These are phyloP conservation scores for Cheilosia soror DNA, from an alignment of 2,888 invertebrate species.

Conservation along the genomic window DNA sequence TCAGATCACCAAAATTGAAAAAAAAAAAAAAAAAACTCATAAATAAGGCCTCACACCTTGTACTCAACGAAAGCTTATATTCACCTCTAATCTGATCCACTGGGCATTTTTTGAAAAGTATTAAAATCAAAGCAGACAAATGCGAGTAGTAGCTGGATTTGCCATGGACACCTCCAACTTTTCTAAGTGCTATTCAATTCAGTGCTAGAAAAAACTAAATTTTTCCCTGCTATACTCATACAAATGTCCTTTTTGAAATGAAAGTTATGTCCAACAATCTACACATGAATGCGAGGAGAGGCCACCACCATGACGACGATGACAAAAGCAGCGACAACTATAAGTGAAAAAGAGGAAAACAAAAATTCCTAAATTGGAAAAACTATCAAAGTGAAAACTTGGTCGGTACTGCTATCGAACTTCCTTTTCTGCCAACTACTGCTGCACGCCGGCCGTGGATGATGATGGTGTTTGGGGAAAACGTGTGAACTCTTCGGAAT, in stretches of 20 bases:
- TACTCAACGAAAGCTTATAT: too few species aligned
- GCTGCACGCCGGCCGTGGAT: background rate
- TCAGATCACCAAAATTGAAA: too few species aligned
- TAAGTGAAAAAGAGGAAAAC: slow-evolving; percentile 18
- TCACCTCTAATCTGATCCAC: too few species aligned
- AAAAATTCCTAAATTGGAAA: slow-evolving; percentile 28
- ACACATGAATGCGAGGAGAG: slow-evolving; percentile 25
- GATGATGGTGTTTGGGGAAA: slow-evolving; percentile 10
- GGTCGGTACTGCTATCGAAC: slow-evolving; percentile 12
- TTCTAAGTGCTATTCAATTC: slow-evolving; percentile 56
- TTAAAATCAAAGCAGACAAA: slow-evolving; percentile 25
- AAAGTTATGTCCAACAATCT: slow-evolving; percentile 58
- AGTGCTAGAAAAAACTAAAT: slow-evolving; percentile 38
- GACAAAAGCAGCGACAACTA: slow-evolving; percentile 32
- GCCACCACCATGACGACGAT: slow-evolving; percentile 28
- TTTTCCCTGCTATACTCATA: slow-evolving; percentile 32
- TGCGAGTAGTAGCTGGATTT: slow-evolving; percentile 25
- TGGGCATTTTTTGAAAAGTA: background rate
- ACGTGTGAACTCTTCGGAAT: slow-evolving; percentile 58
- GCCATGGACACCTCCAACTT: slow-evolving; percentile 21
- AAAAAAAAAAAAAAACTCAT: too few species aligned
- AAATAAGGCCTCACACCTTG: too few species aligned
- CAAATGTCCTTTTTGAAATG: slow-evolving; percentile 60
- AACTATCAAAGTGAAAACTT: slow-evolving; percentile 55
- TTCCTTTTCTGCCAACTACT: background rate